Evolutionary conservation across 2,797 vertebrate genomes (phyloP), one percentile per base, ranked within the genome.

Genomic region (Channallabes apus): DNA sequence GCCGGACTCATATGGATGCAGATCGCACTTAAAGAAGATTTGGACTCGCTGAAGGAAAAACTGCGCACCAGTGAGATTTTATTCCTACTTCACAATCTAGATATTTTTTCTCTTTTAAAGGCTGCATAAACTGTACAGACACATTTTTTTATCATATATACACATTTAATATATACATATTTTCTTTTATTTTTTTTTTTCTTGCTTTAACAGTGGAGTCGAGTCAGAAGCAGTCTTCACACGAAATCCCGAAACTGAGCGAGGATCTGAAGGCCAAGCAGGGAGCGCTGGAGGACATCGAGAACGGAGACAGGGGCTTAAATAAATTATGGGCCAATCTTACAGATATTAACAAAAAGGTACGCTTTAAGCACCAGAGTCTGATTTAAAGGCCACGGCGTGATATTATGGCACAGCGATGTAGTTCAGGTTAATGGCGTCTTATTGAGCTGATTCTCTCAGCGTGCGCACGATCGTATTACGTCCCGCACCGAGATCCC

Each of bases 1-100:
- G 96, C 97, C 79, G 98, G 98, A 85, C 95, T 99, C 87, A 97
- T 99, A 88, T 99, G 98, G 98, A 99, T 99, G 98, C 98, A 99
- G 92, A 96, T 99, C 82, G 97, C 97, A 27, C 95, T 99, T 82
- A 99, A 99, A 92, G 97, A 98, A 86, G 97, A 99, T 89, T 93
- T 99, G 79, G 98, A 99, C 88, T 92, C 94, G 7, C 93, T 99
- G 87, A 98, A 99, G 89, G 98, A 99, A 88, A 98, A 97, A 89
- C 95, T 99, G 88, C 96, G 96, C 89, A 96, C 95, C 72, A 97
- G 98, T 99, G 94, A 96, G 97, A 6, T 71, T 41, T 79, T 29
- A 62, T 65, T 51, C 59, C 9, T 54, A 56, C 62, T 24, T 6
- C 29, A n/a, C 12, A 54, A 54, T 54, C 12, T 51, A 51, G 11